These are phyloP conservation scores for Tricholauxania praeusta DNA, from an alignment of 2,888 invertebrate genomes.

Conservation along the genomic window DNA sequence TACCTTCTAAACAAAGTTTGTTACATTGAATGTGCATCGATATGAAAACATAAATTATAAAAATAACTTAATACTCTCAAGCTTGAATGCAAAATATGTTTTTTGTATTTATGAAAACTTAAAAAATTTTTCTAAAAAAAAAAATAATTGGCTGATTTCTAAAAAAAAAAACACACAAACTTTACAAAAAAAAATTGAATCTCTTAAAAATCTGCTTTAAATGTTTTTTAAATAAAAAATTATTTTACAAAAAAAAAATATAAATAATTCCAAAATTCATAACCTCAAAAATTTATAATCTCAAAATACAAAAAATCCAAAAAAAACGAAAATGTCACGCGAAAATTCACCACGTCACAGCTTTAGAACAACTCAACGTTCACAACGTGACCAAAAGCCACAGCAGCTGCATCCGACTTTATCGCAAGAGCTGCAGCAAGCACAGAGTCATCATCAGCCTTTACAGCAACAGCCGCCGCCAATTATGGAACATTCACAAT, in stretches of 20 bases:
- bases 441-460: constrained; percentile 44
- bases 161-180: constrained; percentile 15
- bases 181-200: constrained; percentile 1
- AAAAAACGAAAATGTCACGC: constrained; percentile 59
- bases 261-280: neutral
- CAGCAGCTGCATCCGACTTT: constrained; percentile 46
- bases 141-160: constrained; percentile 22
- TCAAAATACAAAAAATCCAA: constrained; percentile 8
- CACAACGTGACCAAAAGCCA: constrained; percentile 46
- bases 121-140: neutral
- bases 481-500: constrained; percentile 57
- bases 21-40: constrained; percentile 8
- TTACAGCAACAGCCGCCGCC: constrained; percentile 51
- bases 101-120: neutral
- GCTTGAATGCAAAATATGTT: constrained; percentile 3
- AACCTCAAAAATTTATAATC: neutral
- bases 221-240: constrained; percentile 29
- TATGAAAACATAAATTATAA: neutral
- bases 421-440: constrained; percentile 42
- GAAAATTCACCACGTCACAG: constrained; percentile 67
- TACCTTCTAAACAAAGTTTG: neutral
- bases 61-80: neutral
- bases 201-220: constrained; percentile 28
- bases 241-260: constrained; percentile 24
- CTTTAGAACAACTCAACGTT: constrained; percentile 52